Conservation (phyloP, 2,797 vertebrate genomes). For the Pipistrellus kuhlii region DNA sequence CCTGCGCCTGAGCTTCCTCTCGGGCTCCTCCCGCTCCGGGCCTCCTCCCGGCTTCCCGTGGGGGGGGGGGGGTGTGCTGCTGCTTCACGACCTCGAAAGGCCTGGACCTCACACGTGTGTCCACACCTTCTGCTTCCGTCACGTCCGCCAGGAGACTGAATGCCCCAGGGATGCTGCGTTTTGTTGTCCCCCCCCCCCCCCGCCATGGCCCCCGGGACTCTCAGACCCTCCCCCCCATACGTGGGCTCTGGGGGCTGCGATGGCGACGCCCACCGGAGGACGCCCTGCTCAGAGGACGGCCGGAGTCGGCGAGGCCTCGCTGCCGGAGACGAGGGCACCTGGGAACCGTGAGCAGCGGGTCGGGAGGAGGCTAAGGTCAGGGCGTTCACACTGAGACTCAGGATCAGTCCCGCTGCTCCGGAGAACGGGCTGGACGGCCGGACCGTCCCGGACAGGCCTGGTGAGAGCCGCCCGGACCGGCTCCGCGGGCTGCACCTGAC, state of each 20-base stretch:
- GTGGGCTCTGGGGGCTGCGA: not conserved
- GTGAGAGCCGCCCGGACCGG: not conserved
- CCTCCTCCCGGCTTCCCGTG: constrained; percentile 13
- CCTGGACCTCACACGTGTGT: not conserved
- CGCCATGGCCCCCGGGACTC: not conserved
- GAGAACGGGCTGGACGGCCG: rapidly evolving
- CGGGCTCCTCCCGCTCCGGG: no score
- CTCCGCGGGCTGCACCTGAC: not conserved
- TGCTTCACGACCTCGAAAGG: not conserved
- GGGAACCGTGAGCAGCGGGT: no score
- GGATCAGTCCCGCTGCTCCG: not conserved
- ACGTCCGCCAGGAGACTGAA: not conserved
- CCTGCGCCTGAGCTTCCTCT: not conserved
- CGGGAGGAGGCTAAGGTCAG: not conserved
- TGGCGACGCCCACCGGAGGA: no score
- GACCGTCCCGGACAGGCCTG: rapidly evolving
- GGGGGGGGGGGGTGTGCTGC: not conserved
- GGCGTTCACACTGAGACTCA: not conserved
- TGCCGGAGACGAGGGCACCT: no score
- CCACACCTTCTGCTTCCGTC: constrained; percentile 25
- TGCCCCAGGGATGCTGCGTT: not conserved
- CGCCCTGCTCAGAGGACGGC: not conserved
- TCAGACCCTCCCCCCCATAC: not conserved
- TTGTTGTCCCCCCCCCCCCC: not conserved
- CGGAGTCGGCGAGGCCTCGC: no score